Evolutionary conservation across 2,888 invertebrate species (phyloP), one percentile per base, ranked within the genome.

Genomic region (Sinopyrophorus schimmeli): DNA sequence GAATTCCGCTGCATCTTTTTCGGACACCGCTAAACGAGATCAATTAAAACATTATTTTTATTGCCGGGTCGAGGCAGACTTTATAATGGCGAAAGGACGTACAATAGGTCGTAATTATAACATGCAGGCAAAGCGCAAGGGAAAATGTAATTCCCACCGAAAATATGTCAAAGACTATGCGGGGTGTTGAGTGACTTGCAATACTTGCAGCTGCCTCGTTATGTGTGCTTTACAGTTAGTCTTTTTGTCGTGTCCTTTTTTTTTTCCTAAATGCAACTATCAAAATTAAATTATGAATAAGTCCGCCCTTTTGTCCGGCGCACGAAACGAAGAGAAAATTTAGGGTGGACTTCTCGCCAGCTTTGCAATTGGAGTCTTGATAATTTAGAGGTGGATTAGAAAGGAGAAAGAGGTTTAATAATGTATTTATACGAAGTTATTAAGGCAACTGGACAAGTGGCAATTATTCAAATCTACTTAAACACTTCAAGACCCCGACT

Each of bases 1-100:
- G 43, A 18, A 42, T 31, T 37, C 48, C 47, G 47, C 47, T 31
- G 20, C 11, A 27, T 40, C 40, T 32, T 42, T 32, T 43, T 43
- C 24, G 21, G 31, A 38, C 38, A 30, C 37, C 42, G 34, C 38
- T 46, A 43, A 60, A 65, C 59, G 59, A 63, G 55, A 61, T 65
- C 62, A 69, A 67, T 67, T 69, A 69, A 70, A 68, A 65, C 65
- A 65, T 38, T 43, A 49, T 68, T 69, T 69, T 70, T 70, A 68
- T 67, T 67, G 64, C 65, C n/a, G n/a, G n/a, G 61, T 63, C 31
- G 50, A 62, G 64, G 62, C 61, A 14, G 44, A 65, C 60, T 58
- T 57, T 58, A 59, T 60, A 58, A 56, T 60, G 61, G 62, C 60
- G n/a, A n/a, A n/a, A n/a, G n/a, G n/a, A n/a, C n/a, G n/a, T n/a